Evolutionary conservation across 2,797 vertebrate species (phyloP).

Genomic region (Cygnus olor): DNA sequence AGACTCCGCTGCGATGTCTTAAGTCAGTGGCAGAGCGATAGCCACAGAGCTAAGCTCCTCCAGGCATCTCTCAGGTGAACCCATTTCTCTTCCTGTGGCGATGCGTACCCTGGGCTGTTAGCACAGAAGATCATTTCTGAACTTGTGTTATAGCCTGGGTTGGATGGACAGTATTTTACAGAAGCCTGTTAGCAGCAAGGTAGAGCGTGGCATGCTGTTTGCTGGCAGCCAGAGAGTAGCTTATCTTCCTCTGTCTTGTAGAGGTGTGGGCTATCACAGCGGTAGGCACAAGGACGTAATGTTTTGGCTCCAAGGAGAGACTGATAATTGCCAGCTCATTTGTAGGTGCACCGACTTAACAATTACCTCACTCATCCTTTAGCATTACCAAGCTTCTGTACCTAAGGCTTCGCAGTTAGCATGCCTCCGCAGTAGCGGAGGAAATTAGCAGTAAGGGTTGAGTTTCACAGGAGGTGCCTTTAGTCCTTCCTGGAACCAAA

Average conservation of each 20-base stretch:
- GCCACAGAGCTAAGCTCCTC: not conserved
- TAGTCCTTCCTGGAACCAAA: not conserved
- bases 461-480: not conserved
- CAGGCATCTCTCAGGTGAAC: not conserved
- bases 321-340: conserved; percentile 9
- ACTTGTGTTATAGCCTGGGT: not conserved
- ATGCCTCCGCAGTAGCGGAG: not conserved
- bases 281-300: not conserved
- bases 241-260: not conserved
- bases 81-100: not conserved
- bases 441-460: not conserved
- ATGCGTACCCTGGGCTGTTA: not conserved
- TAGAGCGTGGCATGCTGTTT: not conserved
- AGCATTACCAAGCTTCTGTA: not conserved
- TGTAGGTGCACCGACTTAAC: not conserved
- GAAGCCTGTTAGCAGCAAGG: not conserved
- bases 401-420: not conserved
- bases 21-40: not conserved
- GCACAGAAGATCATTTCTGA: not conserved
- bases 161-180: not conserved
- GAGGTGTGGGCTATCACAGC: not conserved
- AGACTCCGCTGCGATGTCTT: not conserved
- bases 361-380: not conserved
- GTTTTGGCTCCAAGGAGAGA: conserved; percentile 14
- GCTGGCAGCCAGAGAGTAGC: not conserved